Percentiles rank a stretch among this genome's conserved stretches.
Evolutionary conservation across 2,797 vertebrate genomes (phyloP).

Genomic region (Sebastes paucispinis): DNA sequence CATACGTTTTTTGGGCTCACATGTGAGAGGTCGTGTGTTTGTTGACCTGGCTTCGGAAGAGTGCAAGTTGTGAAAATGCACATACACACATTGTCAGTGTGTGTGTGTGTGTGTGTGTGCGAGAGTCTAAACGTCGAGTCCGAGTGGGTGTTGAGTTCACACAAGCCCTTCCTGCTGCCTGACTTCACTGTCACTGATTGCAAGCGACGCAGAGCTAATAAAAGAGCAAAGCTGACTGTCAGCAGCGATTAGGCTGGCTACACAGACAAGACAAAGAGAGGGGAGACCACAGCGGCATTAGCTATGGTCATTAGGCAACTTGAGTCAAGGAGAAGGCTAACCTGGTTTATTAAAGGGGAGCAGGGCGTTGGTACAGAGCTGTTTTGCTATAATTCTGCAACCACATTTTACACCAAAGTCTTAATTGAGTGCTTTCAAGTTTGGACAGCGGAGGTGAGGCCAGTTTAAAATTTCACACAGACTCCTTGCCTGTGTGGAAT

Average conservation of each 20-base stretch:
- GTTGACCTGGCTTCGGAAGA: conserved; percentile 2
- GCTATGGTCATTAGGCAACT: conserved; percentile 91
- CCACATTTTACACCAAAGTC: conserved; percentile 4
- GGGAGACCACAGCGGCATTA: conserved; percentile 86
- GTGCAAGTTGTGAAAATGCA: conserved; percentile 3
- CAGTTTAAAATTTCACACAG: background rate
- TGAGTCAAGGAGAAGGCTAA: conserved; percentile 84
- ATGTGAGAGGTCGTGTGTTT: background rate
- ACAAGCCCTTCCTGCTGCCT: conserved; percentile 91
- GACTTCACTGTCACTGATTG: conserved; percentile 92
- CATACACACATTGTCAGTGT: conserved; percentile 12
- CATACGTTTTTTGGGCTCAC: background rate
- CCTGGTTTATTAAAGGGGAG: conserved; percentile 79
- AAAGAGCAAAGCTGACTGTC: conserved; percentile 97
- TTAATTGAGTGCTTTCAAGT: background rate
- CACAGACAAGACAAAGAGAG: conserved; percentile 91
- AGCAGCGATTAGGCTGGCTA: conserved; percentile 90
- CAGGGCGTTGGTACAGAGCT: background rate
- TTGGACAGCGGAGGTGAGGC: background rate
- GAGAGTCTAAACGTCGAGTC: conserved; percentile 46
- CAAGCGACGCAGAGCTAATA: conserved; percentile 93
- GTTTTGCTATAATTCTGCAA: conserved; percentile 8
- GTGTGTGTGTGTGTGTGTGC: conserved; percentile 5
- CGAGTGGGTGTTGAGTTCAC: conserved; percentile 85
- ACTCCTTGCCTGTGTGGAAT: background rate